Conservation (phyloP, 2,888 invertebrate species). For the Therioaphis trifolii region DNA sequence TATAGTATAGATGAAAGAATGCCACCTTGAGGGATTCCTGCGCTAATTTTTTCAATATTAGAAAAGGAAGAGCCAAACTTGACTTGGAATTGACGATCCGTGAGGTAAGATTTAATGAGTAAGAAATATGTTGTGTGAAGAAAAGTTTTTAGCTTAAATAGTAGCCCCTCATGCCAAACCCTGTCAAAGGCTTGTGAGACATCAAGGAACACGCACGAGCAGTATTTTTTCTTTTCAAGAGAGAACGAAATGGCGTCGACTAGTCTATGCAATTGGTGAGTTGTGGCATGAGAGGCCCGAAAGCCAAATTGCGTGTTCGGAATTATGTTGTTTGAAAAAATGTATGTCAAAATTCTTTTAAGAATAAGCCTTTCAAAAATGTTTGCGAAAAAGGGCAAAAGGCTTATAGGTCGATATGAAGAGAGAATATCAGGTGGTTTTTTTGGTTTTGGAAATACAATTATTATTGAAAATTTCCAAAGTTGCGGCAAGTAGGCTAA, state of each 20-base stretch:
- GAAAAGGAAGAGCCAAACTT: too few relatives aligned
- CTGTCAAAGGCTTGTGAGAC: background rate
- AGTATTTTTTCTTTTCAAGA: background rate
- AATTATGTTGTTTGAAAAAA: background rate
- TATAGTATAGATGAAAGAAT: too few relatives aligned
- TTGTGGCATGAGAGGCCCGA: background rate
- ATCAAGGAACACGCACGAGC: too few relatives aligned
- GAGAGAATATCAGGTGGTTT: background rate
- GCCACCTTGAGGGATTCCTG: too few relatives aligned
- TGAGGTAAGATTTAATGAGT: too few relatives aligned
- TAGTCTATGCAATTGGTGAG: background rate
- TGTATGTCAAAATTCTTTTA: background rate
- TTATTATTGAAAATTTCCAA: background rate
- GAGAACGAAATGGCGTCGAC: background rate
- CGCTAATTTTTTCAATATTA: too few relatives aligned
- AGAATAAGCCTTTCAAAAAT: background rate
- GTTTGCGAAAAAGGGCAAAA: background rate
- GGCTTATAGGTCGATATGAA: background rate
- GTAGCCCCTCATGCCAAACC: background rate
- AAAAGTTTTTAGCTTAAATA: too few relatives aligned
- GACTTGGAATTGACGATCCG: too few relatives aligned
- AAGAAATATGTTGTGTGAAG: background rate
- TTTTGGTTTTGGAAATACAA: background rate
- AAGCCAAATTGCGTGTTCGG: background rate
- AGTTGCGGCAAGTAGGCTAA: background rate